Percentiles rank a stretch among this genome's conserved stretches.
Conservation (phyloP, 2,113 vertebrate species). For the Coptodon rendalli region DNA sequence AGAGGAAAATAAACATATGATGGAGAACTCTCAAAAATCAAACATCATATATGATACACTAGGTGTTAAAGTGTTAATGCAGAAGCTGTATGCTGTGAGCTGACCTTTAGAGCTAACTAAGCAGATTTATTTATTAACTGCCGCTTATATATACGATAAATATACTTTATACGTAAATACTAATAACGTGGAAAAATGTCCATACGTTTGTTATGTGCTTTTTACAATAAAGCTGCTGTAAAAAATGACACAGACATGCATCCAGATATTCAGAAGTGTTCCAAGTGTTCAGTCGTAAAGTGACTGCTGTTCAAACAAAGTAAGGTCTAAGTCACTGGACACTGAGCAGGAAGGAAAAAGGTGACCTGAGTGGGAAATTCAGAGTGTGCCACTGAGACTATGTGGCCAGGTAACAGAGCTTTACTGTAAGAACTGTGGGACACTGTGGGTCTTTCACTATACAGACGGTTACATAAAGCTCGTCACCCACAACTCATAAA, state of each 20-base stretch:
- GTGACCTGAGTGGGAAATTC: conserved; percentile 2
- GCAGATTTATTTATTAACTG: not conserved
- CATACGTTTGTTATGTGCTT: not conserved
- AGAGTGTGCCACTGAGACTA: conserved; percentile 11
- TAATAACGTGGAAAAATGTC: not conserved
- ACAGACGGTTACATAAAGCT: conserved; percentile 48
- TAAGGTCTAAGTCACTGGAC: conserved; percentile 10
- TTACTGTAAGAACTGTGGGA: conserved; percentile 51
- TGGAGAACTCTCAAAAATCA: not conserved
- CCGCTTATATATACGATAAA: not conserved
- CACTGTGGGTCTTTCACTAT: conserved; percentile 61
- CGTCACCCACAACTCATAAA: conserved; percentile 20
- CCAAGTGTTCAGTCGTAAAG: not conserved
- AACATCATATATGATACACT: not conserved
- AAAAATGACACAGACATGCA: not conserved
- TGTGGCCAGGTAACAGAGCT: conserved; percentile 49
- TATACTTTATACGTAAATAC: not conserved
- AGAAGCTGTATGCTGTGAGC: not conserved
- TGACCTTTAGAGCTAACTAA: not conserved
- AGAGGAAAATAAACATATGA: not conserved
- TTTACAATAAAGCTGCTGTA: not conserved
- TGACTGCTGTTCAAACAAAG: conserved; percentile 1
- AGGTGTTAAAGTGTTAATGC: not conserved
- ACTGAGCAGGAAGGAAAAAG: conserved; percentile 40
- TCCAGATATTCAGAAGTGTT: not conserved